Conservation (phyloP, 2,797 vertebrate species). For the Cercopithecus diana region DNA sequence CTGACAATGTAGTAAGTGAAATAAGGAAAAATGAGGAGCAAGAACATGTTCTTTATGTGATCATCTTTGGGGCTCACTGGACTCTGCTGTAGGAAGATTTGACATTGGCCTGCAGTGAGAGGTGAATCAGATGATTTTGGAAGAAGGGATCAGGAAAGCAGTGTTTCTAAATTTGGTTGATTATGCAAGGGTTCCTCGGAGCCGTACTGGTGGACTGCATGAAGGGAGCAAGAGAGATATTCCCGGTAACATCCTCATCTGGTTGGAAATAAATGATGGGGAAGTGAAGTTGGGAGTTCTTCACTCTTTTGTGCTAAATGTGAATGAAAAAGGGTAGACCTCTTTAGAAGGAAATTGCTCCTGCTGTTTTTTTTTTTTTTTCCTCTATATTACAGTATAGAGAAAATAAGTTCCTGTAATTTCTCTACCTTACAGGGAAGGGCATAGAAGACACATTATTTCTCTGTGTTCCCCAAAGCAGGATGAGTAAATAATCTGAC, state of each 20-base stretch:
- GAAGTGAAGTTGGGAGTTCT: neutral
- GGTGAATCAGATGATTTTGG: neutral
- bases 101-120: neutral
- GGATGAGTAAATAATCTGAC: neutral
- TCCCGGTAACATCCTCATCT: neutral
- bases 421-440: neutral
- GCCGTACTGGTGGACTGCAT: neutral
- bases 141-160: neutral
- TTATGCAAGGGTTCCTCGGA: neutral
- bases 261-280: neutral
- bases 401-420: neutral
- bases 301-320: neutral
- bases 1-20: neutral
- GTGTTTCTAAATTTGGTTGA: neutral
- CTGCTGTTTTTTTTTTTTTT: neutral
- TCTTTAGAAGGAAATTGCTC: neutral
- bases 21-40: neutral
- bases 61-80: neutral
- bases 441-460: neutral
- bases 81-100: neutral
- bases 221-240: neutral
- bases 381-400: neutral
- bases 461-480: neutral
- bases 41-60: fast-evolving
- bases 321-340: neutral